Evolutionary conservation across 2,797 vertebrate genomes (phyloP), one percentile per base, ranked within the genome.

Genomic region (Pachyuromys duprasi): DNA sequence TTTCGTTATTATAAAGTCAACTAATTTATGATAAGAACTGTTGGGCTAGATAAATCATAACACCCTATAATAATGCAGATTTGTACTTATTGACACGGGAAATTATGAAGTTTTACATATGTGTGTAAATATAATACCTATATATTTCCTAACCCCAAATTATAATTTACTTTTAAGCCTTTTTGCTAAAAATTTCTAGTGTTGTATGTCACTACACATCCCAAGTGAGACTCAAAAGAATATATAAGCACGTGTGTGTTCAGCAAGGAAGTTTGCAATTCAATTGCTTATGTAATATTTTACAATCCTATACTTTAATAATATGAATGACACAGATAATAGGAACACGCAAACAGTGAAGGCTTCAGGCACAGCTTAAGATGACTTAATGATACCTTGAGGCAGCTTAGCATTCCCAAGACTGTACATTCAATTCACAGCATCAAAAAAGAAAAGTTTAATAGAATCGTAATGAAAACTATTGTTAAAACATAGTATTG

Each of bases 331-430:
- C 74, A 89, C 24, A 93, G 55, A 67, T 82, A 83, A 86, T 49
- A 92, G 90, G 6, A 39, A 31, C 39, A 95, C 89, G 33, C 63
- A 96, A 92, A 63, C 84, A 95, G n/a, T 70, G 57, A 8, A 33
- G 2, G 7, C 26, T 55, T n/a, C 7, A 80, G 74, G 14, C 33
- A 11, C 70, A 80, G 4, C 55, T n/a, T 63, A 63, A 4, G 28
- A 17, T 15, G 26, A 53, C 63, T 81, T 79, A 39, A 63, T 31
- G 20, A 20, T 42, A 42, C 13, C 74, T 86, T 62, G 26, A 24
- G 8, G 11, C n/a, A 63, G 5, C 31, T n/a, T 79, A 79, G 53
- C 33, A 70, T 39, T 31, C 13, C 13, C 26, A 39, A 62, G 53
- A 39, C 31, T 22, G 24, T 69, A 6, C 13, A 79, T 79, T 79